A percentile compares a stretch with the other conserved stretches of the same genome.
phyloP scores from a whole-genome alignment of 2,797 vertebrate genomes.

The Epinephelus awoara region DNA sequence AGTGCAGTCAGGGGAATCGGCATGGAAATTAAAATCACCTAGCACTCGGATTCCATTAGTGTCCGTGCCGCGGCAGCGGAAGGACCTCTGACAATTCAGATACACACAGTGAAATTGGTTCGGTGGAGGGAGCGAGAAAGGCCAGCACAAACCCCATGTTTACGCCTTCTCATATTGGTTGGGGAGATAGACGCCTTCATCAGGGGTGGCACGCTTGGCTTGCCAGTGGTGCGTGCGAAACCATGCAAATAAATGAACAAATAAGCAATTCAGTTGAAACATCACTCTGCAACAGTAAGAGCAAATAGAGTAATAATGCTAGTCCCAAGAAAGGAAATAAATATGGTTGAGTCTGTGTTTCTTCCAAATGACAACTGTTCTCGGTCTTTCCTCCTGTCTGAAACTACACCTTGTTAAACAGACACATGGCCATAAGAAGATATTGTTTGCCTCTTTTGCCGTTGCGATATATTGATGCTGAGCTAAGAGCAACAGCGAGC shows the following conservation, averaged over 20 bases:
- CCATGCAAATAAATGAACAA: conserved; percentile 88
- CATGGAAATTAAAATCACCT: conserved; percentile 90
- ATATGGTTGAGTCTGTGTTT: conserved; percentile 63
- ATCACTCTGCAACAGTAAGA: conserved; percentile 74
- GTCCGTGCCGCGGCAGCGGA: conserved; percentile 79
- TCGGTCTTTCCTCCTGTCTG: conserved; percentile 50
- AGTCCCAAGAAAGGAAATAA: conserved; percentile 79
- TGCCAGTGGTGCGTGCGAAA: conserved; percentile 81
- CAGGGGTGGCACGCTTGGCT: conserved; percentile 82
- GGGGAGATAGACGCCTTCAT: conserved; percentile 85
- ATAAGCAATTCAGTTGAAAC: conserved; percentile 85
- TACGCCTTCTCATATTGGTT: conserved; percentile 81
- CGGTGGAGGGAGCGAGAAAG: conserved; percentile 77
- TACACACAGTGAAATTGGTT: conserved; percentile 86
- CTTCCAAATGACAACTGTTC: conserved; percentile 61
- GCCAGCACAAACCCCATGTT: conserved; percentile 75
- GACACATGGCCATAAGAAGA: conserved; percentile 53
- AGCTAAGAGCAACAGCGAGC: conserved; percentile 57
- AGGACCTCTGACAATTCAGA: conserved; percentile 88
- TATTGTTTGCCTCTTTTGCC: conserved; percentile 54
- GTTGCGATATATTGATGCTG: conserved; percentile 58
- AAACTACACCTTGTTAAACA: conserved; percentile 68
- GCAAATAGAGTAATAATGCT: conserved; percentile 83
- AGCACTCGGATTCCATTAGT: conserved; percentile 88
- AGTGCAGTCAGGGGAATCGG: conserved; percentile 88